Evolutionary conservation across 2,797 vertebrate species (phyloP).

Genomic region (Hylomyscus alleni): DNA sequence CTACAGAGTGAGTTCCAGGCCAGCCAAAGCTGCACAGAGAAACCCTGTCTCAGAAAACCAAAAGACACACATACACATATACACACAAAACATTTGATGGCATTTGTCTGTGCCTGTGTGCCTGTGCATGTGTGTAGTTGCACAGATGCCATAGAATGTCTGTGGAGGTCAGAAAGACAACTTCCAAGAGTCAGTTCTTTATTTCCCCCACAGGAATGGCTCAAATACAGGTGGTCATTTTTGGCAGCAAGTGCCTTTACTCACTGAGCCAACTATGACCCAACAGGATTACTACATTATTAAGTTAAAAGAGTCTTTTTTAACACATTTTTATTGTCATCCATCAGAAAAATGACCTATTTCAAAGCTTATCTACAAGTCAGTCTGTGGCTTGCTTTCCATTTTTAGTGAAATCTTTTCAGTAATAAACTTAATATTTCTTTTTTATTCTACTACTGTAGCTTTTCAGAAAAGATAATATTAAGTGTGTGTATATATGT

Average conservation of each 20-base stretch:
- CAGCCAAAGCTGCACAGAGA: no score
- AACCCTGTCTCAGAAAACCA: no score
- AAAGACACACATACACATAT: no score
- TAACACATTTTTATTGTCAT: not conserved
- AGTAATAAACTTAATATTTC: slow-evolving; percentile 7
- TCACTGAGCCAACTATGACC: not conserved
- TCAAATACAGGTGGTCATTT: not conserved
- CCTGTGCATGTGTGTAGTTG: not conserved
- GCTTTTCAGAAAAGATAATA: not conserved
- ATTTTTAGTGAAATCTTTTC: not conserved
- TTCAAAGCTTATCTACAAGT: not conserved
- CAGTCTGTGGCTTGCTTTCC: not conserved
- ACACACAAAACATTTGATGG: no score
- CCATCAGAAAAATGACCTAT: not conserved
- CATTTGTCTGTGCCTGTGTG: no score
- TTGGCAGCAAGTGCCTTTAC: not conserved
- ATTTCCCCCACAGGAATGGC: not conserved
- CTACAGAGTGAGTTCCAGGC: no score
- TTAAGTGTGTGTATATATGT: not conserved
- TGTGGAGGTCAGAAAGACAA: not conserved
- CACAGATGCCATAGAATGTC: not conserved
- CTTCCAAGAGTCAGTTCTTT: not conserved
- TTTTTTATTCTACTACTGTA: not conserved
- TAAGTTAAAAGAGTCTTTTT: not conserved
- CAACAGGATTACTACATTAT: not conserved